Percentiles rank a stretch among this genome's conserved stretches.
These are phyloP conservation scores for Nibea coibor DNA, from an alignment of 2,113 vertebrate genomes.

Conservation along the genomic window DNA sequence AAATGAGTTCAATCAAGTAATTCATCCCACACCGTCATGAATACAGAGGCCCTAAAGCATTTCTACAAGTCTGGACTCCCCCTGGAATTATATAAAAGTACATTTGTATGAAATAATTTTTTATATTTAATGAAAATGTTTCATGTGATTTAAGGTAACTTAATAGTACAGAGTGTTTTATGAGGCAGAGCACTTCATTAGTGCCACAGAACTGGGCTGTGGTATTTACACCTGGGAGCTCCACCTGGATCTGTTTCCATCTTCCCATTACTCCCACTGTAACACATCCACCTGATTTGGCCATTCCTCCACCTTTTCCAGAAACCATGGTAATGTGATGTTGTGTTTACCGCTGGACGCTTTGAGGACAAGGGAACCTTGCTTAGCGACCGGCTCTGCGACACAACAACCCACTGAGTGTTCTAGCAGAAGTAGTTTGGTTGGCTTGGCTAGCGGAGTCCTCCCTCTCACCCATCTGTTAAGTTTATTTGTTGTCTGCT, in stretches of 20 bases:
- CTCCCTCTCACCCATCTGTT: slow-evolving; percentile 5
- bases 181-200: slow-evolving; percentile 65
- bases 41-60: not conserved
- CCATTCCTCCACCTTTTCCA: slow-evolving; percentile 29
- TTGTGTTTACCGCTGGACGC: slow-evolving; percentile 64
- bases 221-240: slow-evolving; percentile 52
- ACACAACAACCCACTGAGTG: slow-evolving; percentile 46
- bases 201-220: slow-evolving; percentile 45
- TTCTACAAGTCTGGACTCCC: too few species aligned
- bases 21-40: too few species aligned
- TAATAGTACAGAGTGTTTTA: not conserved
- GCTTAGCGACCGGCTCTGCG: slow-evolving; percentile 30
- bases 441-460: not conserved
- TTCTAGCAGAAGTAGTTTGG: slow-evolving; percentile 50
- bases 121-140: not conserved
- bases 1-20: not conserved
- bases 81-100: too few species aligned
- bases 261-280: slow-evolving; percentile 13
- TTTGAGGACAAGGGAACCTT: slow-evolving; percentile 27
- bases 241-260: slow-evolving; percentile 67
- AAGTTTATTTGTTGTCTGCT: slow-evolving; percentile 47
- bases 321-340: slow-evolving; percentile 56
- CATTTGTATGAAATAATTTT: not conserved
- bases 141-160: not conserved
- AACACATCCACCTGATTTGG: slow-evolving; percentile 55